Evolutionary conservation across 2,797 vertebrate genomes (phyloP), one percentile per base, ranked within the genome.

Genomic region (Cynodonichthys magdalenae): DNA sequence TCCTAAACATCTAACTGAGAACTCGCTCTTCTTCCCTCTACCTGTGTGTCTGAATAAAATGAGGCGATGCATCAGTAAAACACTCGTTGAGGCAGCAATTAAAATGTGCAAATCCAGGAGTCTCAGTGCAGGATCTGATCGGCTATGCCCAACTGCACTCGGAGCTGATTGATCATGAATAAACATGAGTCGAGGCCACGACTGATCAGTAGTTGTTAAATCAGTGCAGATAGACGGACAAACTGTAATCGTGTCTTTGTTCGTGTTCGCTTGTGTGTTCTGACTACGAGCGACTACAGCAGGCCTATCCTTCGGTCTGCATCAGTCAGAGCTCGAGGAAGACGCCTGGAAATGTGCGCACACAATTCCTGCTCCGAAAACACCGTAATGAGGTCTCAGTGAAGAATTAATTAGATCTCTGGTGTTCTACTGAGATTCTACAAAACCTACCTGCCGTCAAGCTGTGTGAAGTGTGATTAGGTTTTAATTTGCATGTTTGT

Each of bases 51-150:
- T 65, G 49, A 49, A 2, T 57, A 17, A 57, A 8, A 48, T 42
- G 19, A 79, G 61, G 63, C 51, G 71, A 82, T 63, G 77, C 48
- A 44, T 71, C 58, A 71, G 69, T 77, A 66, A 79, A 71, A 59
- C 61, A 83, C 70, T 79, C 53, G 11, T 73, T 75, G 77, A 59
- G 10, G 73, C 54, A 68, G 74, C 81, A 87, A 89, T 88, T 88
- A 85, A 82, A 87, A 85, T 85, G 82, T 89, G 86, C 54, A 85
- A 83, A 90, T 88, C 63, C 42, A 49, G 18, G 34, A 62, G 63
- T 69, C 78, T 75, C 48, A 0, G 71, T 74, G 63, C 63, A 79
- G 45, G 77, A 82, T 81, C 74, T 79, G 79, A 87, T 84, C 77
- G 84, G 84, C 76, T 65, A 73, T 68, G 82, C 74, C 84, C 75